These are phyloP conservation scores for Omphaloscelis lunosa DNA, from an alignment of 2,888 invertebrate species.

Conservation along the genomic window DNA sequence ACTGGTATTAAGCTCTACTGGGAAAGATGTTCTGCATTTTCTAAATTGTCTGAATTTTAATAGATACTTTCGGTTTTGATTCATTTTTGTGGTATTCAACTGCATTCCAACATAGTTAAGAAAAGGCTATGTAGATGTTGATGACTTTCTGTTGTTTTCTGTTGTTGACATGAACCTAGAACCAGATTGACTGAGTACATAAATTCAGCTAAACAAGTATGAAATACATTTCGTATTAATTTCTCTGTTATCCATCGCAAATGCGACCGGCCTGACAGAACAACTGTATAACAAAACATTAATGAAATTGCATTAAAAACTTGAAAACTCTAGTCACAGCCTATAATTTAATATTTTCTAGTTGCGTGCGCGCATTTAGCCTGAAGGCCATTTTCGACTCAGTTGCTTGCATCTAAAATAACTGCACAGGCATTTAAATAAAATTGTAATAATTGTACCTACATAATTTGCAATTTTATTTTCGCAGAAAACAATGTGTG, in stretches of 20 bases:
- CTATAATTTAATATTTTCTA: conserved; percentile 51
- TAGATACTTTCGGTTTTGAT: background rate
- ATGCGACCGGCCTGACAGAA: background rate
- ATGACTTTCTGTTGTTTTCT: background rate
- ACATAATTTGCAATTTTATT: conserved; percentile 50
- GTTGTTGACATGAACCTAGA: background rate
- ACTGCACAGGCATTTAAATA: conserved; percentile 62
- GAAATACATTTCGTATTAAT: background rate
- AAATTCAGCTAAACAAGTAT: background rate
- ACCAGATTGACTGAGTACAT: background rate
- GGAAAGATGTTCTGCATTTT: background rate
- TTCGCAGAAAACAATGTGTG: conserved; percentile 51
- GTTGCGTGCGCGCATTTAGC: conserved; percentile 71
- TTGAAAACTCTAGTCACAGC: conserved; percentile 9
- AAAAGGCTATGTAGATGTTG: no score
- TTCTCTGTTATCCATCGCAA: background rate
- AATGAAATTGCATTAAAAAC: conserved; percentile 1
- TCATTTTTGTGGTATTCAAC: no score
- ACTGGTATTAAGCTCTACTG: background rate
- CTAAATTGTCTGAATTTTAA: background rate
- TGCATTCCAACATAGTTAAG: no score
- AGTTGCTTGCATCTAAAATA: conserved; percentile 65
- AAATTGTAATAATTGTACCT: conserved; percentile 74
- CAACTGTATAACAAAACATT: background rate
- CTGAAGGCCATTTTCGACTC: conserved; percentile 70